Percentiles rank a stretch among this genome's conserved stretches.
phyloP scores from a whole-genome alignment of 2,888 invertebrate species.

The Netelia fuscicornis region DNA sequence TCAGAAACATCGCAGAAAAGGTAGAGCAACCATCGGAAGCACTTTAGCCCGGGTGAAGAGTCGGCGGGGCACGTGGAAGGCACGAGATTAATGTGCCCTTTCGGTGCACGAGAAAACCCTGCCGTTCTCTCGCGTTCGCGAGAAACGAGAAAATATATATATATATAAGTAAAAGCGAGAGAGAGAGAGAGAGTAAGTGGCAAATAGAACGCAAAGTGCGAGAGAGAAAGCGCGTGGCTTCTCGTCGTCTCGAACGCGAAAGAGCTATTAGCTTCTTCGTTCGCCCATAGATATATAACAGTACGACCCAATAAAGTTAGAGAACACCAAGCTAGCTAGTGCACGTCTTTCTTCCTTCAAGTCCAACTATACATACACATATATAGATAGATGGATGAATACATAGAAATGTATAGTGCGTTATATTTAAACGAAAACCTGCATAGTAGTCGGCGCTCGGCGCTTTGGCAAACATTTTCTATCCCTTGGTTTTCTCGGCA shows the following conservation, averaged over 20 bases:
- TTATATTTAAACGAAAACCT: constrained; percentile 3
- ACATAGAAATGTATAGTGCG: neutral
- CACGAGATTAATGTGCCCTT: constrained; percentile 76
- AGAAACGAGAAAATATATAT: neutral
- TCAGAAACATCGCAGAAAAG: constrained; percentile 52
- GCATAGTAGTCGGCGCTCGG: constrained; percentile 31
- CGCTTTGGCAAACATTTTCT: constrained; percentile 56
- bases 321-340: constrained; percentile 44
- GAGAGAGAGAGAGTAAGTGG: constrained; percentile 40
- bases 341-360: constrained; percentile 52
- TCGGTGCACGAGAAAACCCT: constrained; percentile 63
- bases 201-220: constrained; percentile 65
- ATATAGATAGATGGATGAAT: neutral
- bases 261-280: constrained; percentile 73
- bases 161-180: neutral
- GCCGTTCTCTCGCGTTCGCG: neutral
- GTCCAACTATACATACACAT: neutral
- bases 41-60: constrained; percentile 74
- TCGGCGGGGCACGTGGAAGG: constrained; percentile 73
- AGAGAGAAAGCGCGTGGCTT: constrained; percentile 61
- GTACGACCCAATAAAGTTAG: constrained; percentile 64
- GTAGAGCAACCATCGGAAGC: constrained; percentile 74
- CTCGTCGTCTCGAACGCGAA: constrained; percentile 72
- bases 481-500: constrained; percentile 41
- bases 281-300: constrained; percentile 48